Conservation (phyloP, 2,888 invertebrate genomes). For the Drymonia ruficornis region DNA sequence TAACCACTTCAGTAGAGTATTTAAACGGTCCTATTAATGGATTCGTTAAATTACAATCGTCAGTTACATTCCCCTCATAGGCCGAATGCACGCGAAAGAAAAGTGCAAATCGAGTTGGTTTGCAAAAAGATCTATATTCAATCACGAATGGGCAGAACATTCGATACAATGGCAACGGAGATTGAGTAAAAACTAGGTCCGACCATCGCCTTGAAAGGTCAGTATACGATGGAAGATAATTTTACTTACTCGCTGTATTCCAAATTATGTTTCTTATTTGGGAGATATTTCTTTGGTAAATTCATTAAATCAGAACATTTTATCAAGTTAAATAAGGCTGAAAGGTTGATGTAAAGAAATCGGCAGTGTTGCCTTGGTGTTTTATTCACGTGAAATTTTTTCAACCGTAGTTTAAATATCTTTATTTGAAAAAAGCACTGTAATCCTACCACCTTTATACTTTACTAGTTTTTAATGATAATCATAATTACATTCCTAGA, state of each 20-base stretch:
- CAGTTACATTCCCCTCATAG: constrained; percentile 37
- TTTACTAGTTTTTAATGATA: background rate
- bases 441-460: no score
- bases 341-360: no score
- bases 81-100: constrained; percentile 38
- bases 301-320: no score
- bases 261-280: constrained; percentile 5
- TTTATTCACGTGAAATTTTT: no score
- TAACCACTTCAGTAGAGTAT: constrained; percentile 27
- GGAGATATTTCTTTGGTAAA: constrained; percentile 1
- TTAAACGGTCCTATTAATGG: constrained; percentile 29
- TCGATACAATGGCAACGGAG: constrained; percentile 46
- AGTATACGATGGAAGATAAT: constrained; percentile 2
- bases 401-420: no score
- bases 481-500: constrained; percentile 42
- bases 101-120: constrained; percentile 32
- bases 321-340: no score
- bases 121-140: constrained; percentile 48
- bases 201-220: constrained; percentile 23
- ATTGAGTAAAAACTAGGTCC: constrained; percentile 41
- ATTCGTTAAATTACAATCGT: constrained; percentile 36
- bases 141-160: constrained; percentile 40
- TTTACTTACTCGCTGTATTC: background rate
- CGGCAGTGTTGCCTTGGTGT: no score
- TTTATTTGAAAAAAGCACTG: no score